These are phyloP conservation scores for Anhinga rufa DNA, from an alignment of 2,113 vertebrate species.

Conservation along the genomic window DNA sequence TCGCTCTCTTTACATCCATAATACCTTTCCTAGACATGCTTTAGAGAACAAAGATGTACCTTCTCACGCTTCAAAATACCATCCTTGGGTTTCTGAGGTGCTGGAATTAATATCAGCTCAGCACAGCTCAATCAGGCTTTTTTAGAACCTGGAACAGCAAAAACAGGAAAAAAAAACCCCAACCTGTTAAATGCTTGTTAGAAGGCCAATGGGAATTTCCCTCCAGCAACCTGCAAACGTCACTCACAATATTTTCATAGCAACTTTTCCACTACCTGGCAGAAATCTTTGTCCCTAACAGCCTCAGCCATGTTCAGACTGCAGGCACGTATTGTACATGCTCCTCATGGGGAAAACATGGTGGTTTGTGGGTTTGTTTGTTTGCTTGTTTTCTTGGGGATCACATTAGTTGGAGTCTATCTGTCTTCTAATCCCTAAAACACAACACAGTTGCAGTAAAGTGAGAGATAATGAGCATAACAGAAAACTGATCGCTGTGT, in stretches of 20 bases:
- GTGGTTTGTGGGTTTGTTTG: too few species aligned
- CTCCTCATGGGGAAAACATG: background rate
- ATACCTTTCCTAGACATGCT: background rate
- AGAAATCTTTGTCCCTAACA: background rate
- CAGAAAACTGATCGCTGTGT: background rate
- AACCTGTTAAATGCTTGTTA: background rate
- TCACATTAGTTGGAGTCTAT: background rate
- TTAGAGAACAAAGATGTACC: background rate
- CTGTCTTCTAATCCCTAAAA: background rate
- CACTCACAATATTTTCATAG: background rate
- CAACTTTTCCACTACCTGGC: background rate
- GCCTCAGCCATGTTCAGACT: background rate
- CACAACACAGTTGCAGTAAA: background rate
- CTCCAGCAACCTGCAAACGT: background rate
- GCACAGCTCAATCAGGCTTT: background rate
- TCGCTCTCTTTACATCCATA: background rate
- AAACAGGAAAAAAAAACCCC: background rate
- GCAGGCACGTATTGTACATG: fast-evolving
- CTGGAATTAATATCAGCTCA: background rate
- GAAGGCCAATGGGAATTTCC: background rate
- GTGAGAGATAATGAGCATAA: background rate
- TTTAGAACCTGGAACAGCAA: background rate
- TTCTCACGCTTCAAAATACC: background rate
- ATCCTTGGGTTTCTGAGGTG: background rate
- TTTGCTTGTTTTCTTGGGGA: background rate